Evolutionary conservation across 92 coral and sea anemone genomes (phyloP), one percentile per base, ranked within the genome.

Genomic region (Palythoa grandis): DNA sequence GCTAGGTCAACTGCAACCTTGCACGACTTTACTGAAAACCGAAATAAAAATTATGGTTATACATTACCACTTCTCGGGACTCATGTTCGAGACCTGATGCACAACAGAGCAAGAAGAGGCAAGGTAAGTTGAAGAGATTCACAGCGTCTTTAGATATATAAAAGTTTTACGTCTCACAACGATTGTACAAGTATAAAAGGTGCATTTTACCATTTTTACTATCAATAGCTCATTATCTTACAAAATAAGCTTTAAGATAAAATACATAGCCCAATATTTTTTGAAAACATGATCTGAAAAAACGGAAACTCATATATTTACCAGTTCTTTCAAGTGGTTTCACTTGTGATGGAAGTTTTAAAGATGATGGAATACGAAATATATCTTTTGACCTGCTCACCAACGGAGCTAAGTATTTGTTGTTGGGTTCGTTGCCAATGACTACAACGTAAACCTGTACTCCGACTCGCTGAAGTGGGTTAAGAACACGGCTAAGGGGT

Each of bases 361-460:
- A 50, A 5, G 92, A 89, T 48, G 90, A 40, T 16, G 90, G 90
- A 68, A 91, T 86, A 19, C 89, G 71, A 68, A 91, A 93, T 47
- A 93, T 76, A 63, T 93, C 92, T 66, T 77, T 70, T 22, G 92
- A 78, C 40, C 93, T 90, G 52, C 54, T 39, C 7, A 93, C 94
- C 65, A 91, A 69, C 10, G 80, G 72, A 15, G 57, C 68, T 77
- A 77, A 56, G 82, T 52, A n/a, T 29, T 37, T 61, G 17, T 75
- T 52, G 50, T 70, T 60, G 10, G 76, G 82, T 8, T 68, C 65
- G 4, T 68, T 69, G 13, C 91, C 91, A 39, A 88, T 67, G 19
- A 83, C 66, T 15, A 88, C 91, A 14, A 88, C 84, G 88, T 88
- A 88, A 35, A 83, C 84, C 48, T 86, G 17, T n/a, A 63, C 88